Evolutionary conservation across 2,797 vertebrate genomes (phyloP).

Genomic region (Etheostoma perlongum): DNA sequence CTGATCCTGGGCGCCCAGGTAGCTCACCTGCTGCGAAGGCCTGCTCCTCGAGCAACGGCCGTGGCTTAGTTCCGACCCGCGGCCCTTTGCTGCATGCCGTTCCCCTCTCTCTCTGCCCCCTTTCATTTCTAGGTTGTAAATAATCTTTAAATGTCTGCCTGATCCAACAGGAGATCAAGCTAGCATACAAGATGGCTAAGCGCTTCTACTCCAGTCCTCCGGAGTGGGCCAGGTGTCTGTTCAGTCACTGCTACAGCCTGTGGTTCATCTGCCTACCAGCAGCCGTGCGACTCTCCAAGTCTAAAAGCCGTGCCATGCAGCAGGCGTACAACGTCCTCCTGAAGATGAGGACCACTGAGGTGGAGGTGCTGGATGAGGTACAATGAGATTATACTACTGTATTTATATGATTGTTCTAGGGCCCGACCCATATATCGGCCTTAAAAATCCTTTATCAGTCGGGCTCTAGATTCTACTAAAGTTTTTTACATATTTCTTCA

Average conservation of each 20-base stretch:
- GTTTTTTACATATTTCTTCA: not conserved
- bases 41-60: too few species aligned
- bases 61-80: too few species aligned
- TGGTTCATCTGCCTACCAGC: conserved; percentile 99
- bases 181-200: conserved; percentile 94
- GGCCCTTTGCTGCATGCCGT: too few species aligned
- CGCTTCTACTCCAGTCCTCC: conserved; percentile 89
- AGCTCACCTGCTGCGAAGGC: too few species aligned
- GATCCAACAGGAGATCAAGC: conserved; percentile 92
- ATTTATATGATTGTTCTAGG: not conserved
- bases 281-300: conserved; percentile 89
- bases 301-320: conserved; percentile 92
- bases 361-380: conserved; percentile 97
- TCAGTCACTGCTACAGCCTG: conserved; percentile 96
- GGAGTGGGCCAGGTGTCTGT: conserved; percentile 95
- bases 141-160: not conserved
- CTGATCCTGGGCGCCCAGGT: too few species aligned
- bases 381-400: not conserved
- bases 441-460: too few species aligned
- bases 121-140: too few species aligned
- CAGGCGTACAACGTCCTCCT: conserved; percentile 93
- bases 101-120: too few species aligned
- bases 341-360: conserved; percentile 94
- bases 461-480: not conserved
- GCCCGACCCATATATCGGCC: too few species aligned